Conservation (phyloP, 2,888 invertebrate species). For the Drosophila gaucha region DNA sequence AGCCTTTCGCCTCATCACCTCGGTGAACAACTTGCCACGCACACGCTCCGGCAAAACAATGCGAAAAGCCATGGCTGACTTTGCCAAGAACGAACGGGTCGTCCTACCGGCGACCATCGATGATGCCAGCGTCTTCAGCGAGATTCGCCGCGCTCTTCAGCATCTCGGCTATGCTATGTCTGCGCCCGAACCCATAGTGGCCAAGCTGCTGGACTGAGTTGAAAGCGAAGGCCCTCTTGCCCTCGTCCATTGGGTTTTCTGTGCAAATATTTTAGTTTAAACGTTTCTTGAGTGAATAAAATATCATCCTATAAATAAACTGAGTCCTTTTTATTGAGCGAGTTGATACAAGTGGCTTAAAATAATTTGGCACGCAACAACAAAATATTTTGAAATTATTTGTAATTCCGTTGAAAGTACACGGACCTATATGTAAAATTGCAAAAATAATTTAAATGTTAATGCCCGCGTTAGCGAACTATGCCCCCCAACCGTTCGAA, state of each 20-base stretch:
- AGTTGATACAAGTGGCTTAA: not conserved
- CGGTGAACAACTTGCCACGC: slow-evolving; percentile 92
- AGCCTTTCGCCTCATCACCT: slow-evolving; percentile 91
- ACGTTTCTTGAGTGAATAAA: slow-evolving; percentile 51
- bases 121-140: slow-evolving; percentile 92
- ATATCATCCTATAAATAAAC: slow-evolving; percentile 10
- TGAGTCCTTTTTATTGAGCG: too few species aligned
- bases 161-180: slow-evolving; percentile 90
- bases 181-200: slow-evolving; percentile 87
- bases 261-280: slow-evolving; percentile 8
- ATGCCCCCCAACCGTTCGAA: slow-evolving; percentile 27
- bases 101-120: slow-evolving; percentile 94
- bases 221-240: too few species aligned
- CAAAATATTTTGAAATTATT: not conserved
- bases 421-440: slow-evolving; percentile 19
- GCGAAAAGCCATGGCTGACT: slow-evolving; percentile 92
- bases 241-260: not conserved
- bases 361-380: not conserved
- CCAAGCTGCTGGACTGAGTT: slow-evolving; percentile 65
- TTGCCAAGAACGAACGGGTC: slow-evolving; percentile 92
- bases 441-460: slow-evolving; percentile 70
- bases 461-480: slow-evolving; percentile 48
- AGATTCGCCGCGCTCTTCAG: slow-evolving; percentile 91
- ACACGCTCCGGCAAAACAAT: slow-evolving; percentile 92
- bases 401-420: slow-evolving; percentile 13